phyloP scores from a whole-genome alignment of 2,113 vertebrate species.

The Pseudorhombus dupliciocellatus region DNA sequence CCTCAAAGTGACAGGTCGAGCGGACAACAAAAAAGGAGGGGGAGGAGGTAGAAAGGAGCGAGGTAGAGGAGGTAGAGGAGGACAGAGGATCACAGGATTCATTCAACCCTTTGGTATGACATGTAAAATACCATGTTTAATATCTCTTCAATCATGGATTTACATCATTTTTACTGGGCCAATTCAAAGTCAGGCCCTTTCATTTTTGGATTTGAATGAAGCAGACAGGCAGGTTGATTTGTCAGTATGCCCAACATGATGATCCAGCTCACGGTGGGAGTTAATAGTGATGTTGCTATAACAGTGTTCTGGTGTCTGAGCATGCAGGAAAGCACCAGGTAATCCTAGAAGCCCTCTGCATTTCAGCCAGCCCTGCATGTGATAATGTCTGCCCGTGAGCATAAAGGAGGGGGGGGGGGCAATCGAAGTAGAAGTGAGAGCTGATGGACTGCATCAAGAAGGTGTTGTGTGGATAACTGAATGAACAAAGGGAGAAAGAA shows the following conservation, averaged over 20 bases:
- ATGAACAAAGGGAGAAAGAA: slow-evolving; percentile 2
- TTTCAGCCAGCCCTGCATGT: slow-evolving; percentile 27
- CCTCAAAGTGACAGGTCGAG: slow-evolving; percentile 70
- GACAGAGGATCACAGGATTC: slow-evolving; percentile 30
- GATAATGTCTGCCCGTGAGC: slow-evolving; percentile 22
- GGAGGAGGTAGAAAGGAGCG: not conserved
- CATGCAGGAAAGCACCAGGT: slow-evolving; percentile 49
- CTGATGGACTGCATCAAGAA: not conserved
- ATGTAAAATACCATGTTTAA: slow-evolving; percentile 23
- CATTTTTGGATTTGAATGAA: slow-evolving; percentile 21
- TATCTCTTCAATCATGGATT: not conserved
- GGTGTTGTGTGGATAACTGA: not conserved
- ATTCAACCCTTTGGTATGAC: slow-evolving; percentile 16
- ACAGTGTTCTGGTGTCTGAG: slow-evolving; percentile 35
- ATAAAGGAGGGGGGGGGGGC: not conserved
- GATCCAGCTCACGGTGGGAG: slow-evolving; percentile 45
- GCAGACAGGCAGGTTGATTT: not conserved
- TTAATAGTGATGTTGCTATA: slow-evolving; percentile 55
- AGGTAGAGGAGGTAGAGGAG: slow-evolving; percentile 6
- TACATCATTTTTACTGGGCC: not conserved
- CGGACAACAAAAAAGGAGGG: slow-evolving; percentile 33
- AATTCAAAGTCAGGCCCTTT: slow-evolving; percentile 1
- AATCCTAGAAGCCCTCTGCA: slow-evolving; percentile 57
- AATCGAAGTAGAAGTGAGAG: slow-evolving; percentile 23
- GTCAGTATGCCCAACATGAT: not conserved